These are phyloP conservation scores for Mythimna ferrago DNA, from an alignment of 2,888 invertebrate genomes.

Conservation along the genomic window DNA sequence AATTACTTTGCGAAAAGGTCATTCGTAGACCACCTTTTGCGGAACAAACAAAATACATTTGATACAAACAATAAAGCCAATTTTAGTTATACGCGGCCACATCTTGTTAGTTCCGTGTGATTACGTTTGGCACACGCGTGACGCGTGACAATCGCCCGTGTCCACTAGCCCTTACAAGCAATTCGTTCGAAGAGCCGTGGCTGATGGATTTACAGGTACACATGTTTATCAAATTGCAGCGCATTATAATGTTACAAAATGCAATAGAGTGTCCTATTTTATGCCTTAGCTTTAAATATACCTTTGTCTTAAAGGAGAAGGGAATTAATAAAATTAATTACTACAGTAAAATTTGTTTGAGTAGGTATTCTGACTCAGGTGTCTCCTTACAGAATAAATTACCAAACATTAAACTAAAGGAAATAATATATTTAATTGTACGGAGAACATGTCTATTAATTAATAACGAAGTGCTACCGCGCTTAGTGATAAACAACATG, in stretches of 20 bases:
- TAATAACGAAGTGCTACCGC: conserved; percentile 27
- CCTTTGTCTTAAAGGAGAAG: background rate
- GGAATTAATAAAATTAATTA: conserved; percentile 7
- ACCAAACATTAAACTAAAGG: background rate
- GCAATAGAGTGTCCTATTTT: conserved; percentile 8
- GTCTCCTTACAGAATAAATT: conserved; percentile 17
- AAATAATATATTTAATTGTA: background rate
- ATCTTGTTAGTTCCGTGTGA: conserved; percentile 63
- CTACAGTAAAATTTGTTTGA: background rate
- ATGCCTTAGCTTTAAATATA: background rate
- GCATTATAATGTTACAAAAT: conserved; percentile 38
- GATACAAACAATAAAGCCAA: conserved; percentile 29
- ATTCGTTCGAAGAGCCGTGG: conserved; percentile 59
- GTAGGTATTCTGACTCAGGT: background rate
- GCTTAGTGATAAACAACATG: conserved; percentile 12
- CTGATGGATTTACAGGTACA: conserved; percentile 51
- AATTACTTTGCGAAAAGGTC: no score
- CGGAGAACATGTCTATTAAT: conserved; percentile 5
- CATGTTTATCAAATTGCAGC: conserved; percentile 55
- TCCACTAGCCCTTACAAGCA: conserved; percentile 45
- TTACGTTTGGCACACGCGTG: conserved; percentile 65
- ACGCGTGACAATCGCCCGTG: conserved; percentile 61
- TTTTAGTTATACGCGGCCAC: conserved; percentile 50
- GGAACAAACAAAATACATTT: background rate
- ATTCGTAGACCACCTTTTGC: no score